Evolutionary conservation across 2,888 invertebrate genomes (phyloP).

Genomic region (Parelbella ahira): DNA sequence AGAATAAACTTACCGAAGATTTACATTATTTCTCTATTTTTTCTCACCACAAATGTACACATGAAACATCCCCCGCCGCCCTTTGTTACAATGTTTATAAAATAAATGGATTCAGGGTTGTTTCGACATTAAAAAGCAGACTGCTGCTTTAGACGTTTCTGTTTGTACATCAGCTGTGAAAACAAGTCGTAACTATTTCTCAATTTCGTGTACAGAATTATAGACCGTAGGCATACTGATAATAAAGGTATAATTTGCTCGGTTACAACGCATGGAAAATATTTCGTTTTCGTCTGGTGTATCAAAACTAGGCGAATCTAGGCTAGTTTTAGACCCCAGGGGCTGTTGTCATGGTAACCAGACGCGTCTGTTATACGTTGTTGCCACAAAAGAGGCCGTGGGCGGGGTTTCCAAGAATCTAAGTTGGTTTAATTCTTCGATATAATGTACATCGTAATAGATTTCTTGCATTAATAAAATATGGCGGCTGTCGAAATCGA

Average conservation of each 20-base stretch:
- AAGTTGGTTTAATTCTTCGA: no score
- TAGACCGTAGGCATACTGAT: neutral
- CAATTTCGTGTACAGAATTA: neutral
- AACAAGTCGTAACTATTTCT: neutral
- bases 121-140: slow-evolving; percentile 5
- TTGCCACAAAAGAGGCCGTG: slow-evolving; percentile 4
- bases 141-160: slow-evolving; percentile 7
- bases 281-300: slow-evolving; percentile 1
- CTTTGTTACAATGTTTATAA: slow-evolving; percentile 1
- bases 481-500: no score
- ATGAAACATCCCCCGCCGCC: neutral
- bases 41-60: neutral
- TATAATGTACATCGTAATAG: no score
- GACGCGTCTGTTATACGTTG: slow-evolving; percentile 6
- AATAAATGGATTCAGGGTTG: neutral
- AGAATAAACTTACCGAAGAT: no score
- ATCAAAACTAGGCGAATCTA: slow-evolving; percentile 9
- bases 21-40: no score
- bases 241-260: neutral
- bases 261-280: neutral
- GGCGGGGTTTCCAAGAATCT: slow-evolving; percentile 3
- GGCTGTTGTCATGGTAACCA: slow-evolving; percentile 37
- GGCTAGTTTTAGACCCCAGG: slow-evolving; percentile 9
- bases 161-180: slow-evolving; percentile 1
- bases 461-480: no score